Evolutionary conservation across 2,797 vertebrate genomes (phyloP).

Genomic region (Halcyon smyrnensis): DNA sequence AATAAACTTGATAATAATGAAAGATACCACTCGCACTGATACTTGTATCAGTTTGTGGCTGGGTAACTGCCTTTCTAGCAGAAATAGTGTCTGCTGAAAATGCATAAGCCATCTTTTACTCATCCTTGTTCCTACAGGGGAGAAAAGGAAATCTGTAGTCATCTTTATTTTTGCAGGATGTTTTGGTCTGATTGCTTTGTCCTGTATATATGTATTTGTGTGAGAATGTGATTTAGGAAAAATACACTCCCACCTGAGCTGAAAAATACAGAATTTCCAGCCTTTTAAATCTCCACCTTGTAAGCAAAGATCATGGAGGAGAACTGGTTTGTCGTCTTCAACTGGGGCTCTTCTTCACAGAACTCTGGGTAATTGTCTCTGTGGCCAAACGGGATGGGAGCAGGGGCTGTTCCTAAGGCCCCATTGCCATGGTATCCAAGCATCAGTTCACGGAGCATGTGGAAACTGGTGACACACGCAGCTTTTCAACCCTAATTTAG

Average conservation of each 20-base stretch:
- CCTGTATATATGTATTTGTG: rapidly evolving
- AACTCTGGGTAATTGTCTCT: background rate
- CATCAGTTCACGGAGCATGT: rapidly evolving
- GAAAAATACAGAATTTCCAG: background rate
- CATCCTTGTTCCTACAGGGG: background rate
- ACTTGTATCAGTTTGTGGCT: background rate
- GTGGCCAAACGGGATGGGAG: background rate
- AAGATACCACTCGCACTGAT: background rate
- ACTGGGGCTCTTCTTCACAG: no score
- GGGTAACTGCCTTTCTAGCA: background rate
- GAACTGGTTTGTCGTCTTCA: no score
- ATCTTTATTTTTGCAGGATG: background rate
- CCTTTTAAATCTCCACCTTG: background rate
- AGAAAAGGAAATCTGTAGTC: background rate
- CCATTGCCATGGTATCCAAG: background rate
- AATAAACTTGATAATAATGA: background rate
- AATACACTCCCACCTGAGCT: background rate
- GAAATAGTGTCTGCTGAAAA: background rate
- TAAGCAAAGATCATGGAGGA: no score
- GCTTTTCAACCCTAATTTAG: background rate
- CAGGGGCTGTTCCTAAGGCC: background rate
- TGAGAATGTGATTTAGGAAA: no score
- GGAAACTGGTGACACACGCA: background rate
- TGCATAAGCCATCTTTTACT: background rate
- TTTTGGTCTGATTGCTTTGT: background rate